A percentile compares a stretch with the other conserved stretches of the same genome.
Evolutionary conservation across 2,888 invertebrate genomes (phyloP).

Genomic region (Parnassius mnemosyne): DNA sequence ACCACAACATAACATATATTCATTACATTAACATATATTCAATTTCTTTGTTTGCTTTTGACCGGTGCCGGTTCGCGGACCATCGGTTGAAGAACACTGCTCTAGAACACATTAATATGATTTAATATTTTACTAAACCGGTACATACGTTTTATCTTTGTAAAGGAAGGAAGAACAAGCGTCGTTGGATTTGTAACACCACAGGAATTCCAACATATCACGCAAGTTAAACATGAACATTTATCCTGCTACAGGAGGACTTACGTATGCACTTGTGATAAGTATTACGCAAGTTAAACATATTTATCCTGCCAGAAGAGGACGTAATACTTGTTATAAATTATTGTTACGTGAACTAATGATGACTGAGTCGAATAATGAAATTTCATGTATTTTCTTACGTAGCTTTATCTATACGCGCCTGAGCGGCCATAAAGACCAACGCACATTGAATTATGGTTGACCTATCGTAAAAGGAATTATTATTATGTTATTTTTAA

Average conservation of each 20-base stretch:
- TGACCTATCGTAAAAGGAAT: too few species aligned
- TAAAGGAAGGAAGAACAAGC: conserved; percentile 1
- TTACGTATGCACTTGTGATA: not conserved
- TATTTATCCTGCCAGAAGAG: too few species aligned
- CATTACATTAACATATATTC: too few species aligned
- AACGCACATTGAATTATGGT: conserved; percentile 2
- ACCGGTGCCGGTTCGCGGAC: too few species aligned
- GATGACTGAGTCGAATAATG: not conserved
- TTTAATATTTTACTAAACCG: too few species aligned
- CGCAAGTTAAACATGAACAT: conserved; percentile 3
- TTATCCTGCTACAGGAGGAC: conserved; percentile 9
- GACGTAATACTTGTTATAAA: not conserved
- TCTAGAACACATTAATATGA: too few species aligned
- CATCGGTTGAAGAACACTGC: too few species aligned
- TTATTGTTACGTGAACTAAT: conserved; percentile 7
- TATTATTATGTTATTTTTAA: too few species aligned
- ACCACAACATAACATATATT: too few species aligned
- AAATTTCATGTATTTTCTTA: conserved; percentile 14
- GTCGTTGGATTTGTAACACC: not conserved
- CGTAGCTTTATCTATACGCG: not conserved
- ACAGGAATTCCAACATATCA: conserved; percentile 7
- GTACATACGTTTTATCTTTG: not conserved
- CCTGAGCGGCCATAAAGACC: not conserved
- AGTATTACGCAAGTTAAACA: conserved; percentile 6
- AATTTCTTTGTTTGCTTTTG: too few species aligned